phyloP scores from a whole-genome alignment of 2,113 vertebrate genomes.

The Cyphomyrus discorhynchus region DNA sequence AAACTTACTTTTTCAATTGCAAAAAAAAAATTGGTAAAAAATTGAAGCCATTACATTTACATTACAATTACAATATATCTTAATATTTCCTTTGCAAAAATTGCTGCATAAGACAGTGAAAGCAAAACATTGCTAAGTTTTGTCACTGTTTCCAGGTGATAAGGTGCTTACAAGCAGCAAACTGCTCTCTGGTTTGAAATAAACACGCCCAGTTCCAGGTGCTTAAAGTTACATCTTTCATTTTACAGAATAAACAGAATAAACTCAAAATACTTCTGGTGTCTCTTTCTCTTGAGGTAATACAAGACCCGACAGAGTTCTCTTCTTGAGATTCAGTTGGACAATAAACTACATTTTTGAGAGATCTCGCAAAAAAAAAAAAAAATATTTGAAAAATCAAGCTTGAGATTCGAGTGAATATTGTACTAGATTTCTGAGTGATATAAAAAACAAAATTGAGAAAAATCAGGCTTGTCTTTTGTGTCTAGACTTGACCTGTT shows the following conservation, averaged over 20 bases:
- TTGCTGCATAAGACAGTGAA: not conserved
- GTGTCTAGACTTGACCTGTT: not conserved
- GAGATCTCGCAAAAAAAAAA: not conserved
- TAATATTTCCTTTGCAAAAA: not conserved
- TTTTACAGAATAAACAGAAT: not conserved
- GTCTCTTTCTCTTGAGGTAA: not conserved
- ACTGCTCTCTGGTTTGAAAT: not conserved
- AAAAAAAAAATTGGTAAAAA: not conserved
- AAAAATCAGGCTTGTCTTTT: not conserved
- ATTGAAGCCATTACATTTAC: not conserved
- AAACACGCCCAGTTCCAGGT: not conserved
- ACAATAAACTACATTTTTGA: not conserved
- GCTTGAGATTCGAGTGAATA: not conserved
- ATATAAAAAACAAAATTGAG: not conserved
- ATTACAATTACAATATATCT: not conserved
- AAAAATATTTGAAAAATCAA: too few species aligned
- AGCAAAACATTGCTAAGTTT: not conserved
- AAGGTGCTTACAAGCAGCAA: not conserved
- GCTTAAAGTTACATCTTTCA: not conserved
- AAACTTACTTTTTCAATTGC: not conserved
- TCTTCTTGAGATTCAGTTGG: not conserved
- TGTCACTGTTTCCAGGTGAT: not conserved
- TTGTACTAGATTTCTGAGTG: not conserved
- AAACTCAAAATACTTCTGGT: not conserved
- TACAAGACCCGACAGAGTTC: not conserved